Base-by-base conservation (phyloP, 2,113 vertebrate genomes). In the Malurus cyaneus region DNA sequence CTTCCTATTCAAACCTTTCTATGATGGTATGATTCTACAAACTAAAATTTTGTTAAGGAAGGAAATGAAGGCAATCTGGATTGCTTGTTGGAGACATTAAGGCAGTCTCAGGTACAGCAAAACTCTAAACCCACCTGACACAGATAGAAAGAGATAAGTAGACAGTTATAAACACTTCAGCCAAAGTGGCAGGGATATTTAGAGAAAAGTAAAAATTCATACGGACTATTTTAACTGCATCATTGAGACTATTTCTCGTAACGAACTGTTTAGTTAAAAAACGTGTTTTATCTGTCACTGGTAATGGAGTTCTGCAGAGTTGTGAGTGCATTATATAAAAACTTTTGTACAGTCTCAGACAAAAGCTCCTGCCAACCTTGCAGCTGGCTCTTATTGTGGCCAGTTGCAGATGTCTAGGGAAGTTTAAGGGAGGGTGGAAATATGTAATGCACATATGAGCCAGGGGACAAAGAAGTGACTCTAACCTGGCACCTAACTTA, bases 331-430 rank as follows among this genome's bases (percentile, higher is more conserved):
- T 79, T 74, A 36, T 50, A 64, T 54, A 60, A 79, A 54, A 91
- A 9, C 18, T 66, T 86, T 21, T 41, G 20, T 44, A 25, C 0
- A 6, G 20, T 42, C 32, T 89, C 80, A 88, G 42, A 76, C 39
- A 47, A 95, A 66, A 89, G 20, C 31, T 94, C 28, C 61, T 86
- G 69, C 78, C 78, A 81, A 0, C 60, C 56, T 91, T 56, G 32
- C 73, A 87, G 65, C 81, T 94, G 92, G 60, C 26, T 86, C 69
- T 84, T 46, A 21, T 6, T 54, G 52, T 39, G 20, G 73, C 73
- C 77, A 84, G 18, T 93, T 93, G 57, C 87, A 71, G 65, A 64
- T 60, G 36, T 81, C 65, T 52, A 62, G 52, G 73, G 65, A 91
- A 89, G 80, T 86, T n/a, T 44, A 87, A 34, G 14, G 24, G 47